Conservation (phyloP, 2,113 vertebrate genomes). For the Marmota monax region DNA sequence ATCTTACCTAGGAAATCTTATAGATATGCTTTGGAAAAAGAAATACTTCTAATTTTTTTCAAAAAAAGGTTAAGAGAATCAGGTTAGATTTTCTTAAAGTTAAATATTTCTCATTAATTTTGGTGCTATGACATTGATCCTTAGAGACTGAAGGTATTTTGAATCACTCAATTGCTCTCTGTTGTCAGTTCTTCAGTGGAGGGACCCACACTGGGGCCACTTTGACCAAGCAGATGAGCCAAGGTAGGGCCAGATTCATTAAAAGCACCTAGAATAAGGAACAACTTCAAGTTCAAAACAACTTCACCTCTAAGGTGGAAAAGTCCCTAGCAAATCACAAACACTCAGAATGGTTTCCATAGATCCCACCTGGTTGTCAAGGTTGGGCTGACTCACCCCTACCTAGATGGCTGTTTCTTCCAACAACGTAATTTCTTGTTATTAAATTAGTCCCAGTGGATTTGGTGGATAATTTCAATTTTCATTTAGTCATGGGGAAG, state of each 20-base stretch:
- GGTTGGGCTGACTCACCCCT: neutral
- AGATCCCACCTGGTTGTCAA: neutral
- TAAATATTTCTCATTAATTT: neutral
- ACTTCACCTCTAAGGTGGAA: neutral
- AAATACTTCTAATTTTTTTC: neutral
- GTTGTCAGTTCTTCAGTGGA: neutral
- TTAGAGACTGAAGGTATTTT: neutral
- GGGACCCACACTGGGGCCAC: neutral
- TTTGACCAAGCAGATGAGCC: no score
- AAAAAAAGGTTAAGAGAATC: neutral
- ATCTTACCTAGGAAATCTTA: neutral
- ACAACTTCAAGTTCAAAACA: neutral
- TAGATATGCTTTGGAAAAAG: neutral
- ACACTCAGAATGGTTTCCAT: neutral
- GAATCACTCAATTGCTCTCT: neutral
- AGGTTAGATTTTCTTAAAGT: neutral
- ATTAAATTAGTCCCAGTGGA: constrained; percentile 1
- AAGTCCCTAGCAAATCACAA: neutral
- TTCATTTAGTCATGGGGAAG: neutral
- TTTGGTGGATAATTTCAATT: constrained; percentile 23
- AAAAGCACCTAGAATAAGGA: neutral
- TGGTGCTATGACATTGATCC: neutral
- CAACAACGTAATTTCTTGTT: constrained; percentile 32
- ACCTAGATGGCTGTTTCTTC: neutral
- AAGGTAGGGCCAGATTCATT: neutral